Conservation (phyloP, 1,140 invertebrate species). For the Drosophila carrolli region DNA sequence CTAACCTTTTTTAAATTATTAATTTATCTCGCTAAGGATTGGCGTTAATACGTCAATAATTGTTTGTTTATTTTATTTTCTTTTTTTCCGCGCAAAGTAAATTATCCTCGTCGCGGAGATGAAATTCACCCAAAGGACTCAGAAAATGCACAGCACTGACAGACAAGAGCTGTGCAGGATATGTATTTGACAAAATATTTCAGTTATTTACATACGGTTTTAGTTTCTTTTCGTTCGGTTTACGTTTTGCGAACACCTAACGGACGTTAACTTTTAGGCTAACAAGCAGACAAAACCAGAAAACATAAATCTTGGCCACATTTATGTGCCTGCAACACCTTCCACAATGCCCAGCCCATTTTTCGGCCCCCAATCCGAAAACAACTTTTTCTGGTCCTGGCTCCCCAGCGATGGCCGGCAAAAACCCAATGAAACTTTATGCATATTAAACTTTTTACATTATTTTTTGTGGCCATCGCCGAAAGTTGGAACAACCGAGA, state of each 20-base stretch:
- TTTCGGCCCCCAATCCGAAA: not conserved
- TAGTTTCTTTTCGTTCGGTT: conserved; percentile 13
- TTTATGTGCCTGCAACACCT: conserved; percentile 72
- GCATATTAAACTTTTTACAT: conserved; percentile 81
- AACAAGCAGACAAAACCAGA: conserved; percentile 77
- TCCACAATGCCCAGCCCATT: conserved; percentile 18
- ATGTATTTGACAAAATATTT: conserved; percentile 77
- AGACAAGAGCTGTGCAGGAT: not conserved
- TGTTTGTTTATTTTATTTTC: too few relatives aligned
- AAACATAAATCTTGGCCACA: conserved; percentile 80
- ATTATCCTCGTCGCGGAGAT: not conserved
- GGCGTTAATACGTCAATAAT: too few relatives aligned
- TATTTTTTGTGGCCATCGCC: conserved; percentile 72
- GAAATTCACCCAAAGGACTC: not conserved
- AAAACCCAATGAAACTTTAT: conserved; percentile 79
- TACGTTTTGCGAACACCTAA: conserved; percentile 33
- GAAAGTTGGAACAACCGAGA: conserved; percentile 57
- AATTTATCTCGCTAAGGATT: too few relatives aligned
- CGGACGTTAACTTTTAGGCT: conserved; percentile 71
- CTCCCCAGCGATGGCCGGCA: conserved; percentile 45
- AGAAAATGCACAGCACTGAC: conserved; percentile 25
- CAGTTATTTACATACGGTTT: conserved; percentile 62
- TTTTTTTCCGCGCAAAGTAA: too few relatives aligned
- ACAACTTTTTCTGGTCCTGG: conserved; percentile 19
- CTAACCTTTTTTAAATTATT: too few relatives aligned